Base-by-base conservation (phyloP, 2,888 invertebrate species). In the Mesorhabditis spiculigera region DNA sequence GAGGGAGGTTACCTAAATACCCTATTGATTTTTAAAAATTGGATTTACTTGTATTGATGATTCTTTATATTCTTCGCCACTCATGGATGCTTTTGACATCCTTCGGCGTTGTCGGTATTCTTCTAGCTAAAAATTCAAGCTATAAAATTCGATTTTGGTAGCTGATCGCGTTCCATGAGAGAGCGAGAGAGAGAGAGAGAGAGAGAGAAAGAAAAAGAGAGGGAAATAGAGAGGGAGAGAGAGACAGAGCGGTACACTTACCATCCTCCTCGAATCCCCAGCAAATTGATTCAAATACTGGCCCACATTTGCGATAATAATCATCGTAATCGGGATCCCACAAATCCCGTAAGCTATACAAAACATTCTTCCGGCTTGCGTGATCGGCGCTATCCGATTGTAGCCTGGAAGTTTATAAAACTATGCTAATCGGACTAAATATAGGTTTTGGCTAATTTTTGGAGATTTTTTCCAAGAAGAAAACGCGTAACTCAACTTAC, bases 241-340 rank as follows among this genome's bases (percentile, higher is more conserved):
- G 3, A 28, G 28, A n/a, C 4, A 45, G n/a, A 58, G n/a, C 13
- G 13, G 1, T 13, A n/a, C 58, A 41, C 66, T 64, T 58, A 81
- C 84, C 73, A 79, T 82, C 68, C 82, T 74, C 50, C 81, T 76
- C 3, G 79, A 79, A 45, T 78, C 76, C 63, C 81, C 78, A 3
- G 84, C 84, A 73, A 85, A 85, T 63, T 81, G 81, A 63, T 83
- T 83, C 41, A 85, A 68, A 71, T 83, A 85, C 68, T 85, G 85
- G 42, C 85, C 85, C 44, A 85, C 80, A 68, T 84, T 85, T 16
- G 85, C 85, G 68, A 85, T 85, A 65, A 85, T 84, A 62, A 85
- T 85, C 85, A 85, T 85, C 4, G 85, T 84, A 43, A 85, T 71
- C 16, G 83, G 84, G 63, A 84, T 84, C n/a, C 81, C 83, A 66